Evolutionary conservation across 2,888 invertebrate genomes (phyloP), one percentile per base, ranked within the genome.

Genomic region (Drosophila antonietae): DNA sequence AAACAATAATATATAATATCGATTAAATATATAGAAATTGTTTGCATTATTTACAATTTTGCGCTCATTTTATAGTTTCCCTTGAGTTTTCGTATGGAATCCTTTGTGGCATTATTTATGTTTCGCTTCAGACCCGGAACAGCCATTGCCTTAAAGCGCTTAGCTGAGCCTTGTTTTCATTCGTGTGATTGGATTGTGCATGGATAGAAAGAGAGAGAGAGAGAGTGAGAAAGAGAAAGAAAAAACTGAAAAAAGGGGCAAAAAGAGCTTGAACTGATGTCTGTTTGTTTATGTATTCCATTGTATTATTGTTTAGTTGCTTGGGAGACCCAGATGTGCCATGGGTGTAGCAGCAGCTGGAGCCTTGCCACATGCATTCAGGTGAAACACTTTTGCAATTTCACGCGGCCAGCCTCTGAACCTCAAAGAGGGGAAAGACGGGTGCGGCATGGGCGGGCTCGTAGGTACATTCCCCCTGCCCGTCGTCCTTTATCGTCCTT

Each of bases 331-430:
- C 68, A 61, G 78, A 31, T 75, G 81, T 63, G 46, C 37, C 35
- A n/a, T 63, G 66, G 63, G 49, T 71, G 68, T 43, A 41, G 55
- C 73, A 66, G 49, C 59, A 63, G 28, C 61, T 82, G 81, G 55
- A 68, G 59, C 60, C 61, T 46, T 51, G 69, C 64, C 57, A 31
- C 79, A 80, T 84, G 88, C 87, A 84, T 78, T 91, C 89, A 90
- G 89, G 89, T 87, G 89, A 84, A 91, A 90, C 91, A 83, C 78
- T 89, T 86, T 83, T 88, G 85, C 90, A 84, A 86, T 90, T 90
- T 90, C 90, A 90, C 82, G 89, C 83, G 78, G 63, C 67, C 76
- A 80, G 78, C 69, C 77, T 72, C 58, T 57, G 73, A 58, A 43
- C 57, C 62, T 69, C 70, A 46, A 56, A 43, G 6, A 14, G 60